Percentiles rank a stretch among this genome's conserved stretches.
Evolutionary conservation across 2,888 invertebrate genomes (phyloP).

Genomic region (Chrysolina oricalcia): DNA sequence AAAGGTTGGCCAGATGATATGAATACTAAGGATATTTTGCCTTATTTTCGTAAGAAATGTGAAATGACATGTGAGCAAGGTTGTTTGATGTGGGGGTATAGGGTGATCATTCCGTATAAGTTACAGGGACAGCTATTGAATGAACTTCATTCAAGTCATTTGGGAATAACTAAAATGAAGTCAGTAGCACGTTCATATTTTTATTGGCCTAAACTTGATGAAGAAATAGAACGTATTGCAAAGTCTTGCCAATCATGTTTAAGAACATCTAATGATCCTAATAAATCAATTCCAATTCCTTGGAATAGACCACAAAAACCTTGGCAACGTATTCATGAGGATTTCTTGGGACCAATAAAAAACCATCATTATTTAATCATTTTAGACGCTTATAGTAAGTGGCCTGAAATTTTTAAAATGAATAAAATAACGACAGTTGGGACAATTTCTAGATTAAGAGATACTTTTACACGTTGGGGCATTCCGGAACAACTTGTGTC

Average conservation of each 20-base stretch:
- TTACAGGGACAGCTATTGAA: background rate
- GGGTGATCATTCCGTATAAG: too few relatives aligned
- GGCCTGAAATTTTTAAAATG: conserved; percentile 19
- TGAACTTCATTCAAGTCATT: conserved; percentile 54
- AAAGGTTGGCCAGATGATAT: background rate
- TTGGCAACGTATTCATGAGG: background rate
- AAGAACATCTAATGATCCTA: too few relatives aligned
- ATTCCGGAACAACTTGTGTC: conserved; percentile 15
- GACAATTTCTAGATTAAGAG: conserved; percentile 23
- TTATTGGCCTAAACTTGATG: background rate
- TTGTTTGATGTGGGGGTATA: background rate
- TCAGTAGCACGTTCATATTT: background rate
- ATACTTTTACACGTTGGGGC: conserved; percentile 32
- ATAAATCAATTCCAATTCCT: background rate
- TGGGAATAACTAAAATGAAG: conserved; percentile 31
- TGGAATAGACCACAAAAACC: background rate
- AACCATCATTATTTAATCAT: background rate
- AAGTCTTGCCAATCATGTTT: background rate
- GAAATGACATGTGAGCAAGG: background rate
- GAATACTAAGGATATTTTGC: background rate
- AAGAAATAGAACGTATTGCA: background rate
- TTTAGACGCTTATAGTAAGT: conserved; percentile 22
- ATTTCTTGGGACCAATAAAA: background rate
- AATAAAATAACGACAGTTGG: conserved; percentile 6
- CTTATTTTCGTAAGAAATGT: background rate